phyloP scores from a whole-genome alignment of 2,797 vertebrate species.

The Argya squamiceps region DNA sequence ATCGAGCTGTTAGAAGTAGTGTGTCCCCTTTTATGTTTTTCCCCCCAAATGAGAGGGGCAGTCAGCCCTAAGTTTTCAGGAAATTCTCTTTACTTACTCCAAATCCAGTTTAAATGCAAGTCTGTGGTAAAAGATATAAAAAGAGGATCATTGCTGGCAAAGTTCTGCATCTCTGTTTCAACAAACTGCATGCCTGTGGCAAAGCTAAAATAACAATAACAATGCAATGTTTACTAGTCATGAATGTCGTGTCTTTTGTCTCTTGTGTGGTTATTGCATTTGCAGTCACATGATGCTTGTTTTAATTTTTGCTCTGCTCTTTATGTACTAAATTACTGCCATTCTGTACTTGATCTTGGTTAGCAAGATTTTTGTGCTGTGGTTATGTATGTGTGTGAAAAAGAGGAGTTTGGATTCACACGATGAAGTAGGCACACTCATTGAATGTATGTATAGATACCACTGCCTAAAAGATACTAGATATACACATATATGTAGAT shows the following conservation, averaged over 20 bases:
- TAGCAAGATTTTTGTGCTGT: slow-evolving; percentile 43
- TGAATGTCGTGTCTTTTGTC: slow-evolving; percentile 65
- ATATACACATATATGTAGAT: slow-evolving; percentile 51
- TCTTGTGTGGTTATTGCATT: slow-evolving; percentile 69
- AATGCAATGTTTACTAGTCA: slow-evolving; percentile 64
- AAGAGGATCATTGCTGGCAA: slow-evolving; percentile 62
- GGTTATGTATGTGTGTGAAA: slow-evolving; percentile 34
- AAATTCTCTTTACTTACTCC: slow-evolving; percentile 69
- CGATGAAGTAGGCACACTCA: background rate
- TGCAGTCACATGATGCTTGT: slow-evolving; percentile 58
- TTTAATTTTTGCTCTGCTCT: slow-evolving; percentile 63
- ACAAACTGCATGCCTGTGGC: slow-evolving; percentile 67
- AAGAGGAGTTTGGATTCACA: background rate
- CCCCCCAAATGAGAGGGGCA: background rate
- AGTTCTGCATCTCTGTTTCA: slow-evolving; percentile 62
- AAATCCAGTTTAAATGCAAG: slow-evolving; percentile 67
- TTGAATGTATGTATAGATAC: background rate
- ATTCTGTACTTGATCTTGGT: slow-evolving; percentile 58
- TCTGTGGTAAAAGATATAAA: slow-evolving; percentile 62
- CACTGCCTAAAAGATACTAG: slow-evolving; percentile 45
- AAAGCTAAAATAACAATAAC: slow-evolving; percentile 73
- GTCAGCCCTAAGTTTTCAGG: slow-evolving; percentile 62
- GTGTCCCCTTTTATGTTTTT: background rate
- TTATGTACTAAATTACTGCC: slow-evolving; percentile 69
- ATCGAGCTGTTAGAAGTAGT: background rate